Evolutionary conservation across 2,113 vertebrate genomes (phyloP), one percentile per base, ranked within the genome.

Genomic region (Xenopus tropicalis): DNA sequence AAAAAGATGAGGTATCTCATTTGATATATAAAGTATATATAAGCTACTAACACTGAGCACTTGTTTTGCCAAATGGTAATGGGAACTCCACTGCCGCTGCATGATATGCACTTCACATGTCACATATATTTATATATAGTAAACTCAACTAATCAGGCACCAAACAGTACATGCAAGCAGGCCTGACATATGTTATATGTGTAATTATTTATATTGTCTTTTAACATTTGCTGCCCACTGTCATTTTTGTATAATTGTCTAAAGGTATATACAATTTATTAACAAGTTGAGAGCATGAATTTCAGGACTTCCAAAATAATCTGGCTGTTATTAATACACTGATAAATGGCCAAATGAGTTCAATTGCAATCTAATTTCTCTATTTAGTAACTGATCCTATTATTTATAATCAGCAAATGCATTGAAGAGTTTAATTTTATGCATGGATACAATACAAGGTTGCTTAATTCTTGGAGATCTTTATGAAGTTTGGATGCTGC

Each of bases 1-100:
- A 94, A 83, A 92, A 93, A 84, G 84, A 82, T 73, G 92, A 93
- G 90, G 92, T 93, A 90, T 88, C 87, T 69, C 72, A 83, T 54
- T 68, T 69, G 70, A 62, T 84, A 79, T 83, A 64, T 4, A 14
- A 13, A 48, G 11, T 48, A 13, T 48, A 37, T 37, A 82, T 56
- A 6, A 22, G 63, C 80, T 79, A 83, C 87, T 93, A 91, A 91
- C 82, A 78, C 84, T 70, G 79, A 79, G 79, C 83, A 87, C 86
- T 88, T 84, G 88, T 79, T 11, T 69, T 54, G 52, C 46, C 66
- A 10, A 13, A 22, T 72, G 80, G 72, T 85, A 82, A 85, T 83
- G 69, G 83, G 73, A 71, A 48, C 80, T 84, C 83, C 82, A 75
- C 78, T 79, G 67, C 83, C 75, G 51, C 14, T 88, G 88, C 83